A percentile compares a stretch with the other conserved stretches of the same genome.
phyloP scores from a whole-genome alignment of 2,888 invertebrate genomes.

The Copidosoma aretas region DNA sequence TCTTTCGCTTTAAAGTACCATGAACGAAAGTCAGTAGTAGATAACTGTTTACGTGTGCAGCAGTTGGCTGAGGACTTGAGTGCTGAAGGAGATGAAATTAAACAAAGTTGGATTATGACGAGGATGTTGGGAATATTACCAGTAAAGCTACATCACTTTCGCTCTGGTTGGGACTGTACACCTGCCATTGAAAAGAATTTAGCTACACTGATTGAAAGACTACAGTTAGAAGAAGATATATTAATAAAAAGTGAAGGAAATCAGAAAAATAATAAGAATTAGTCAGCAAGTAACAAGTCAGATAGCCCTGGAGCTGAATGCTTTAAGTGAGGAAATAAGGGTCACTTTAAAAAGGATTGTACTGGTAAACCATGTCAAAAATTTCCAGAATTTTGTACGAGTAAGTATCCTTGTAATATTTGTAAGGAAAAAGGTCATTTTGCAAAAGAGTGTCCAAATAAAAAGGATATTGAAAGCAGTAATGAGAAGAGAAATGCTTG shows the following conservation, averaged over 20 bases:
- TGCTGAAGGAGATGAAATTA: slow-evolving; percentile 43
- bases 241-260: slow-evolving; percentile 28
- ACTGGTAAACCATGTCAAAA: slow-evolving; percentile 28
- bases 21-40: too few relatives aligned
- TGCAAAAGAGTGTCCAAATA: slow-evolving; percentile 44
- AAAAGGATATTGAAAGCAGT: slow-evolving; percentile 29
- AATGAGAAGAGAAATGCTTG: slow-evolving; percentile 38
- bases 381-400: slow-evolving; percentile 45
- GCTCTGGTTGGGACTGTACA: slow-evolving; percentile 45
- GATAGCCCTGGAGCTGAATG: slow-evolving; percentile 14
- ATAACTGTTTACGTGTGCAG: slow-evolving; percentile 42
- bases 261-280: slow-evolving; percentile 1
- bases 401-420: slow-evolving; percentile 46
- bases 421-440: slow-evolving; percentile 48
- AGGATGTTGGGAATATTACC: slow-evolving; percentile 44
- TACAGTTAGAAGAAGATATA: slow-evolving; percentile 36
- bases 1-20: too few relatives aligned
- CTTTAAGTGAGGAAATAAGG: slow-evolving; percentile 39
- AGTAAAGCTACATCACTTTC: slow-evolving; percentile 44
- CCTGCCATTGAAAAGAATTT: slow-evolving; percentile 30
- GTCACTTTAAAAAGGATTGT: slow-evolving; percentile 44
- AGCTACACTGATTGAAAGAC: slow-evolving; percentile 26
- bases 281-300: slow-evolving; percentile 16
- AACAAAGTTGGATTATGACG: slow-evolving; percentile 44
- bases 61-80: slow-evolving; percentile 37